phyloP scores from a whole-genome alignment of 2,113 vertebrate genomes.

The Loxodonta africana region DNA sequence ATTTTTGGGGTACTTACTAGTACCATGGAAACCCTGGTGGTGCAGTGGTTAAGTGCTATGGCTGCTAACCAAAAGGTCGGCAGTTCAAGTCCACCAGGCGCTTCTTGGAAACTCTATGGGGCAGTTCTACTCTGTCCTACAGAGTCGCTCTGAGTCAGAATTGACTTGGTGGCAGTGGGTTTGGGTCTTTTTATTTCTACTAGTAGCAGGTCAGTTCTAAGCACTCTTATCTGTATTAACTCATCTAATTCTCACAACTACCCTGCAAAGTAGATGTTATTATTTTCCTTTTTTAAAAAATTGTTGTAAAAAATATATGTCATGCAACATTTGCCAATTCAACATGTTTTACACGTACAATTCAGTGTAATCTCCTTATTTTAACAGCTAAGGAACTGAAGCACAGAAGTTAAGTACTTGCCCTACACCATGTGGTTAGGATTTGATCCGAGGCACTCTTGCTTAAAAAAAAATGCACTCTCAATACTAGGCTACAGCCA shows the following conservation, averaged over 20 bases:
- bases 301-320: neutral
- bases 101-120: too few relatives aligned
- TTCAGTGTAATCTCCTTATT: neutral
- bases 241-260: neutral
- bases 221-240: neutral
- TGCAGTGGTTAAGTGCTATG: too few relatives aligned
- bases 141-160: too few relatives aligned
- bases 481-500: neutral
- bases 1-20: neutral
- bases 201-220: neutral
- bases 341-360: neutral
- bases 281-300: neutral
- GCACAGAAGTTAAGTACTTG: neutral
- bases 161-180: too few relatives aligned
- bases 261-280: neutral
- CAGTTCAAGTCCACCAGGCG: too few relatives aligned
- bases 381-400: neutral
- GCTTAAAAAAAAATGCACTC: neutral
- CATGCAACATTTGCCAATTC: neutral
- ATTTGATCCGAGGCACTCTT: neutral
- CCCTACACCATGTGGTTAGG: neutral
- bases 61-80: too few relatives aligned
- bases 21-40: too few relatives aligned
- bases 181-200: neutral
- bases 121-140: too few relatives aligned